These are phyloP conservation scores for Mnemiopsis leidyi DNA, from an alignment of 37 sponge, comb jelly and placozoan species.

Conservation along the genomic window DNA sequence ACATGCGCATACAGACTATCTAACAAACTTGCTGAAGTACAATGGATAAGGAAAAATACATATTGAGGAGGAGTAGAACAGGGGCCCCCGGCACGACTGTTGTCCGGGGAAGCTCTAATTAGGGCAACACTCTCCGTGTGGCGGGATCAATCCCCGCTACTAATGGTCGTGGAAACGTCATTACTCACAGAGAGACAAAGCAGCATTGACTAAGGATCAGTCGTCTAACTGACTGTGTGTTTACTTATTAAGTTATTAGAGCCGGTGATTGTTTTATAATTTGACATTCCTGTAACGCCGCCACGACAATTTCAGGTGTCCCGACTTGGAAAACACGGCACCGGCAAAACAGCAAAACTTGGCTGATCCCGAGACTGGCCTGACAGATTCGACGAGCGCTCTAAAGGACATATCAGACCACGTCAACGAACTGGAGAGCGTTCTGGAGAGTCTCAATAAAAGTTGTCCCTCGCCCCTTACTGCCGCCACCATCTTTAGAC, in stretches of 20 bases:
- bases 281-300: background rate
- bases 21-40: no score
- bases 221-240: background rate
- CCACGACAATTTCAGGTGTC: slow-evolving; percentile 36
- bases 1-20: no score
- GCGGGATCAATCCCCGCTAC: no score
- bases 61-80: no score
- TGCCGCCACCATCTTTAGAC: background rate
- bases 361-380: background rate
- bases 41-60: no score
- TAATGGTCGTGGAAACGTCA: no score
- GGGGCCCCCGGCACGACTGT: no score
- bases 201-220: no score
- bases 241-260: background rate
- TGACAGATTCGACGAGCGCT: background rate
- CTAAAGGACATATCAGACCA: slow-evolving; percentile 55
- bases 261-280: background rate
- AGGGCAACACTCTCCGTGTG: no score
- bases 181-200: no score
- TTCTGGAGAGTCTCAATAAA: slow-evolving; percentile 27
- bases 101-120: no score
- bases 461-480: slow-evolving; percentile 31
- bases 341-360: background rate
- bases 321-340: background rate
- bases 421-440: slow-evolving; percentile 30